Base-by-base conservation (phyloP, 1,140 invertebrate genomes). In the Vollenhovia emeryi region DNA sequence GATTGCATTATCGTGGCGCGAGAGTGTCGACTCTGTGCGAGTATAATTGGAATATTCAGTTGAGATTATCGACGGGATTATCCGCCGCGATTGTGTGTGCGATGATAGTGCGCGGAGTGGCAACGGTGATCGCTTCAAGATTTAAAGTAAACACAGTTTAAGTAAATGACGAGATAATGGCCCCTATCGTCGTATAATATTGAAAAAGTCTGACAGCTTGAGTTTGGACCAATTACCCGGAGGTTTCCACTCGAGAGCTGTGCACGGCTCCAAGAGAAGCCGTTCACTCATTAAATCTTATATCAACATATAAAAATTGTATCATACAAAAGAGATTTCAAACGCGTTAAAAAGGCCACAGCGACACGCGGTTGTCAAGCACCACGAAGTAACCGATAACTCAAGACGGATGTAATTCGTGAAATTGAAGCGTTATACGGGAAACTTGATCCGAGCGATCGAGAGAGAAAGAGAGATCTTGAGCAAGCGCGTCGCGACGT, bases 41-140 rank as follows among this genome's bases (percentile, higher is more conserved):
- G 40, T 59, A 33, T 82, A 82, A 82, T 82, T 82, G 78, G 36
- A 24, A 71, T 80, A 71, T 80, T 57, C 36, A 43, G 66, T 45
- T 15, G 21, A 71, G 40, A 73, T 55, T 57, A 82, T 82, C 66
- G 64, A 21, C 18, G 50, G 8, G 55, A 50, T 50, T 50, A 50
- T 15, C 9, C 11, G 24, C n/a, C 5, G 24, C 24, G 60, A 68
- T 78, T 64, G 15, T 27, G 15, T 27, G 15, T 21, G 45, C 33
- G n/a, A 52, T 36, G 21, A 64, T 76, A 30, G 40, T 5, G 27
- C 7, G 15, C 24, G 11, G 13, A 27, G 9, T 52, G 36, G 13
- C 9, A 13, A 76, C 45, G 18, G 13, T 36, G 27, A 73, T 55
- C 11, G 30, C 13, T 59, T 50, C 13, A 33, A 66, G 59, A 50